Evolutionary conservation across 2,797 vertebrate genomes (phyloP).

Genomic region (Serranus cabrilla): DNA sequence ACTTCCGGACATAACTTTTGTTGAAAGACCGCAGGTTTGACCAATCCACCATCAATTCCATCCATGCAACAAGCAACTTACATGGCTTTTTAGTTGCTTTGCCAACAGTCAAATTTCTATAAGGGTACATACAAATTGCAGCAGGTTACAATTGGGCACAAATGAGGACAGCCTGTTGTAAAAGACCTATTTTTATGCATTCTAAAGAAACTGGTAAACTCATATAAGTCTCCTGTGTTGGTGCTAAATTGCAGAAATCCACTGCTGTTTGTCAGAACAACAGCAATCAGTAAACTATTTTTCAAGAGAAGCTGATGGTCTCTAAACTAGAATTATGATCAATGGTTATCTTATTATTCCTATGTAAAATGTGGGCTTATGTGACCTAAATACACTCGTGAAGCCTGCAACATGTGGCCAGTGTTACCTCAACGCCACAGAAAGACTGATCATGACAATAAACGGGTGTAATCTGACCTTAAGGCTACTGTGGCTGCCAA

Average conservation of each 20-base stretch:
- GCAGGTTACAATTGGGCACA: too few relatives aligned
- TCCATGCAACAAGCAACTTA: too few relatives aligned
- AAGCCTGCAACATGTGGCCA: neutral
- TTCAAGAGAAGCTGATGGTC: neutral
- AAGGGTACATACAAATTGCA: too few relatives aligned
- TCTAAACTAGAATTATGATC: neutral
- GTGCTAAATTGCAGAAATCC: neutral
- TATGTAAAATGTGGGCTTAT: neutral
- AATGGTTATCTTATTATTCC: neutral
- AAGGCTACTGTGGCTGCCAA: conserved; percentile 38
- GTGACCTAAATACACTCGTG: neutral
- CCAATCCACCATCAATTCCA: too few relatives aligned
- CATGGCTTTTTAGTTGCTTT: too few relatives aligned
- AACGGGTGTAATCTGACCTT: conserved; percentile 50
- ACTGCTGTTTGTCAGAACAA: neutral
- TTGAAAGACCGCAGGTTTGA: too few relatives aligned
- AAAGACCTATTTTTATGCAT: too few relatives aligned
- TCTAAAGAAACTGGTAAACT: too few relatives aligned
- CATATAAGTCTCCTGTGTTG: neutral
- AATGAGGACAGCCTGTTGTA: too few relatives aligned
- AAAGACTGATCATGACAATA: conserved; percentile 43
- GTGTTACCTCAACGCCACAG: neutral
- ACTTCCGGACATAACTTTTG: too few relatives aligned
- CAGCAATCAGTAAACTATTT: neutral
- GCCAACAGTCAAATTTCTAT: too few relatives aligned